Evolutionary conservation across 2,113 vertebrate genomes (phyloP), one percentile per base, ranked within the genome.

Genomic region (Sapayoa aenigma): DNA sequence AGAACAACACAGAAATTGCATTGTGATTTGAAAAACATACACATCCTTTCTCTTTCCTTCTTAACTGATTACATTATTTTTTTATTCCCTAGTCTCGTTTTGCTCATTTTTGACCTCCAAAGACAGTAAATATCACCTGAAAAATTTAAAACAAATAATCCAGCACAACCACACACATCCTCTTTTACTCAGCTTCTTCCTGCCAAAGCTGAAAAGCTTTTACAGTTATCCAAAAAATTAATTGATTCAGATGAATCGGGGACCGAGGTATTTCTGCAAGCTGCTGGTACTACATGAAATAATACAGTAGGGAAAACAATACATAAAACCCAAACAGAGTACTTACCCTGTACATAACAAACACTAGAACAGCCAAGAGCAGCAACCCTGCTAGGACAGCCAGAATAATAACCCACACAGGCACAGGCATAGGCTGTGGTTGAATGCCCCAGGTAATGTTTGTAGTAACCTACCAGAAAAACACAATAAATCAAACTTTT

Each of bases 271-370:
- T n/a, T 87, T 72, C 58, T 69, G 35, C 49, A 72, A 90, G 53
- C 5, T 60, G 72, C 24, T 68, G 24, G 30, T 42, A 50, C 25
- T 33, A 1, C 8, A 25, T 62, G 35, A 77, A 93, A 18, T n/a
- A 78, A 62, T 20, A 46, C 11, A 56, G 3, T 0, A 68, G 12
- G 24, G 21, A 56, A 71, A 91, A 72, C 2, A 6, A 19, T 24
- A 18, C 9, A 24, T 56, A 77, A 20, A 1, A 1, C 30, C 11
- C 60, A 33, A 59, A n/a, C 25, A 31, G 24, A 35, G 28, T 71
- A 93, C 98, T 98, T 91, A 99, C 99, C 98, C 99, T 99, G 97
- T 99, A 98, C 99, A 99, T 99, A 86, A 99, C 98, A 93, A 99
- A 99, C 35, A 99, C 99, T 35, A 99, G 97, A 91, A 99, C 97